Percentiles rank a stretch among this genome's conserved stretches.
These are phyloP conservation scores for Egretta garzetta DNA, from an alignment of 2,113 vertebrate species.

Conservation along the genomic window DNA sequence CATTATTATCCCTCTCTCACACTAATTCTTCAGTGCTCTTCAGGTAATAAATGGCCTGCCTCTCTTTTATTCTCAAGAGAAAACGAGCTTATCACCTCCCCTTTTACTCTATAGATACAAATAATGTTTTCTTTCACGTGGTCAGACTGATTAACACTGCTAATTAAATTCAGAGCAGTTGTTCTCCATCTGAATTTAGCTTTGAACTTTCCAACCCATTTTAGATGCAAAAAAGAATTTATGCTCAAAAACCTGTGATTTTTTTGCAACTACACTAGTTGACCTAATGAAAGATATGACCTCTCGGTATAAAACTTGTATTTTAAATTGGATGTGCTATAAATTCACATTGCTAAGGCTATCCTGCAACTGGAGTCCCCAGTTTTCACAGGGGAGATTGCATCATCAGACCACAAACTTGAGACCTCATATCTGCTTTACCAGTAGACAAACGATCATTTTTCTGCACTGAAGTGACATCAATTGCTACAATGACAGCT, in stretches of 20 bases:
- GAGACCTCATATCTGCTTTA: neutral
- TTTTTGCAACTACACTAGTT: neutral
- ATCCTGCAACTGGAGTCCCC: neutral
- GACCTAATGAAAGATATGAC: neutral
- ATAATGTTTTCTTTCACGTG: neutral
- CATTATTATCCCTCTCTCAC: neutral
- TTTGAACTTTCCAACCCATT: neutral
- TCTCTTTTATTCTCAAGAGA: neutral
- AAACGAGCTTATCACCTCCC: neutral
- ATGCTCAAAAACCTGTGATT: neutral
- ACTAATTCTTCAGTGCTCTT: neutral
- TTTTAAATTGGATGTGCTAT: neutral
- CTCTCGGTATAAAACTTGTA: neutral
- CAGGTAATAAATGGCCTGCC: neutral
- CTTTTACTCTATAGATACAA: neutral
- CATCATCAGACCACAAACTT: neutral
- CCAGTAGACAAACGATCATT: neutral
- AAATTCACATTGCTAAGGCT: neutral
- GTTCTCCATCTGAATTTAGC: neutral
- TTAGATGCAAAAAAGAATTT: neutral
- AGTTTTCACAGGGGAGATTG: neutral
- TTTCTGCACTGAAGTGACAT: neutral
- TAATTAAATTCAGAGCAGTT: slow-evolving; percentile 7
- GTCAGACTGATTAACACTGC: neutral
- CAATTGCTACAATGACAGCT: neutral